These are phyloP conservation scores for Pelecanoides urinatrix DNA, from an alignment of 2,113 vertebrate genomes.

Conservation along the genomic window DNA sequence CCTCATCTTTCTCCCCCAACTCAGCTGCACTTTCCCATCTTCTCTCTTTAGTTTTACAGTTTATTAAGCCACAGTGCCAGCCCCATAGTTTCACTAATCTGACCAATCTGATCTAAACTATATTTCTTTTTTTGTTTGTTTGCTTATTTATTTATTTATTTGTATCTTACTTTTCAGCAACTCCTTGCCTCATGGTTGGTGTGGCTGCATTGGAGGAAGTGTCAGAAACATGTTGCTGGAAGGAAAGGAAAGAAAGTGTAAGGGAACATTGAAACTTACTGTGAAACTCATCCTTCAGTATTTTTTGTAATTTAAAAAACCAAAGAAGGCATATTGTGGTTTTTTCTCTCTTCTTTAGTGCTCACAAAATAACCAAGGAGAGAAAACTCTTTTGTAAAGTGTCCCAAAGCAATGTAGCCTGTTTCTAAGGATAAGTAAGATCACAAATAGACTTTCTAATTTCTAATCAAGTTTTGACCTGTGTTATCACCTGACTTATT, in stretches of 20 bases:
- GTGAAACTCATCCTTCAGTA: not conserved
- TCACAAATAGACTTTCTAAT: not conserved
- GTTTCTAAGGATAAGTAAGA: not conserved
- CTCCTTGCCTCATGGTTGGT: too few species aligned
- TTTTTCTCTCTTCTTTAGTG: not conserved
- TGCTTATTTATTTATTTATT: not conserved
- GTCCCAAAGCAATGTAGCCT: not conserved
- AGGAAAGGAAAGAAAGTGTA: not conserved
- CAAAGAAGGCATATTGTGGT: not conserved
- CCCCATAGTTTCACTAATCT: not conserved
- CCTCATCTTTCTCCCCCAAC: not conserved
- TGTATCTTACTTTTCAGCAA: not conserved
- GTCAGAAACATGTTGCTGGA: not conserved
- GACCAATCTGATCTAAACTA: not conserved
- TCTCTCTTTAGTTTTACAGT: not conserved
- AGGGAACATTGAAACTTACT: not conserved
- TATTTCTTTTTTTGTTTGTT: not conserved
- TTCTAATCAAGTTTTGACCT: not conserved
- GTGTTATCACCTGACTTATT: not conserved
- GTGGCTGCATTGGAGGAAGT: not conserved
- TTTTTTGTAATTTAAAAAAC: not conserved
- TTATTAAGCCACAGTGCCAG: not conserved
- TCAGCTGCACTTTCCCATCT: not conserved
- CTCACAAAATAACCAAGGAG: not conserved
- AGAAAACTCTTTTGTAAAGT: not conserved